Percentiles rank a stretch among this genome's conserved stretches.
Conservation (phyloP, 2,888 invertebrate species). For the Podabrus alpinus region DNA sequence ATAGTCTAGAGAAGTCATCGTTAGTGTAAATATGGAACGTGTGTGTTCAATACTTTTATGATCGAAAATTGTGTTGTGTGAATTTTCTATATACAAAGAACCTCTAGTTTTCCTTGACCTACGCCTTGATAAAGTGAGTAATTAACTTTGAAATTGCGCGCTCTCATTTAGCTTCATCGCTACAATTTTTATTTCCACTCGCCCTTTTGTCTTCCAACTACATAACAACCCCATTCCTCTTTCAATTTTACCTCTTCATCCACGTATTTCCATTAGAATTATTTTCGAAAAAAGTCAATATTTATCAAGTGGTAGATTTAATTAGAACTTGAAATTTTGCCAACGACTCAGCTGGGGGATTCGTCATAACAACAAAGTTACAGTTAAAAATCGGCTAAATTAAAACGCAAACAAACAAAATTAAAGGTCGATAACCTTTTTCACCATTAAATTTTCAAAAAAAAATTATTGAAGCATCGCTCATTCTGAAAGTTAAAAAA, state of each 20-base stretch:
- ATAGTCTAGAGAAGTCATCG: constrained; percentile 27
- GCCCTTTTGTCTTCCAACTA: background rate
- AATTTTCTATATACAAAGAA: constrained; percentile 6
- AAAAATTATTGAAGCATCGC: background rate
- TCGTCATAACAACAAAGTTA: constrained; percentile 9
- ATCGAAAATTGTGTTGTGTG: background rate
- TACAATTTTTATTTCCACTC: background rate
- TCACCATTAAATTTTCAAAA: background rate
- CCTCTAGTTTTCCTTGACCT: constrained; percentile 22
- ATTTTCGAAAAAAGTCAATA: background rate
- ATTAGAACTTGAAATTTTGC: constrained; percentile 8
- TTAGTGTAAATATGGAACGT: constrained; percentile 16
- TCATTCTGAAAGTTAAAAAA: background rate
- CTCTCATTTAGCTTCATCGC: background rate
- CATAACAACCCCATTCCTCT: background rate
- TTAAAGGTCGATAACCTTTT: background rate
- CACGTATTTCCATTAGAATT: background rate
- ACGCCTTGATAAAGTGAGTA: constrained; percentile 16
- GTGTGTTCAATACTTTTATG: background rate
- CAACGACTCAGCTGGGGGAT: constrained; percentile 11
- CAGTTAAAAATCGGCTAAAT: constrained; percentile 4
- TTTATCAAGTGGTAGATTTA: constrained; percentile 10
- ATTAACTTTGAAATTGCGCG: background rate
- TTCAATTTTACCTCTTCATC: background rate
- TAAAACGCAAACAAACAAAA: constrained; percentile 11